Conservation (phyloP, 1,140 invertebrate species). For the Sitobion miscanthi region DNA sequence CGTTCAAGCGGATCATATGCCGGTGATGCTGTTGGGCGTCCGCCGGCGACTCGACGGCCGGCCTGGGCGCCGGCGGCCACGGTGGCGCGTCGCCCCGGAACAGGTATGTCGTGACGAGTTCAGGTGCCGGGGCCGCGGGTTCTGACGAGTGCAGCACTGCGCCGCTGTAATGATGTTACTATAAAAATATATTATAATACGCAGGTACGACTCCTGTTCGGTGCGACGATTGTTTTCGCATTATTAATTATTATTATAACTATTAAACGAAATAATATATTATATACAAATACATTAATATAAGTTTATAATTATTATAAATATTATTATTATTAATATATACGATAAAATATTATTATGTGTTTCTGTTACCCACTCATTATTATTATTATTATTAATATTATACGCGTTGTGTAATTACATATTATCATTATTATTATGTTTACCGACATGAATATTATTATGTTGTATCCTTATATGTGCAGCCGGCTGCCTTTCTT, state of each 20-base stretch:
- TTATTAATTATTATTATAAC: conserved; percentile 29
- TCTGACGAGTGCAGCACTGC: conserved; percentile 40
- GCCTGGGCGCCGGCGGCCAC: conserved; percentile 54
- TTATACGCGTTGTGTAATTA: conserved; percentile 19
- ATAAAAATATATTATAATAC: background rate
- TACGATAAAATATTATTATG: background rate
- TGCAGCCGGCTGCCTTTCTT: too few relatives aligned
- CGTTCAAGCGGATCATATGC: conserved; percentile 90
- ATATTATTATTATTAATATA: background rate
- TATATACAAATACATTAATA: background rate
- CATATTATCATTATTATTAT: background rate
- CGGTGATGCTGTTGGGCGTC: conserved; percentile 72
- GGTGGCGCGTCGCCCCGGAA: conserved; percentile 61
- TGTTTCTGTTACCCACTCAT: conserved; percentile 36
- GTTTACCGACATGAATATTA: background rate
- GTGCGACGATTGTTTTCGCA: background rate
- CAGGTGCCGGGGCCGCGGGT: conserved; percentile 48
- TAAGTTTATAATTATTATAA: background rate
- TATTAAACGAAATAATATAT: conserved; percentile 10
- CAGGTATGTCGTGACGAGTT: conserved; percentile 60
- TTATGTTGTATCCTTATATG: background rate
- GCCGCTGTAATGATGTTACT: background rate
- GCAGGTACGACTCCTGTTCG: background rate
- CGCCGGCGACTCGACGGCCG: conserved; percentile 37
- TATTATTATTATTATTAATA: conserved; percentile 36